Evolutionary conservation across 2,797 vertebrate species (phyloP).

Genomic region (Eurystomus glaucurus): DNA sequence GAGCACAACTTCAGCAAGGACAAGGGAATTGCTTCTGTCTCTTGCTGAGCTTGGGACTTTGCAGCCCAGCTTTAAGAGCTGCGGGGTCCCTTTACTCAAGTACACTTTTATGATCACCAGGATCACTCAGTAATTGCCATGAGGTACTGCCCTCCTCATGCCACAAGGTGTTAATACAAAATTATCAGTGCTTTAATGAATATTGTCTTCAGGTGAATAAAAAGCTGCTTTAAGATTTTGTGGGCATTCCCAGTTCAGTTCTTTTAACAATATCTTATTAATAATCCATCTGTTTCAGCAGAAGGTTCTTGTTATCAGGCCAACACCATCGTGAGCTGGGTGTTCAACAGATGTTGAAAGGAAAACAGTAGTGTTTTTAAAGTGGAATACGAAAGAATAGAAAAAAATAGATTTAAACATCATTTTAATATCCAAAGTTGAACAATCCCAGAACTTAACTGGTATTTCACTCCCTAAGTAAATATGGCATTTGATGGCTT

Average conservation of each 20-base stretch:
- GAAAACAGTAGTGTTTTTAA: not conserved
- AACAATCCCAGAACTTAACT: not conserved
- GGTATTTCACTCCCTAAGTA: not conserved
- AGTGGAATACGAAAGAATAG: not conserved
- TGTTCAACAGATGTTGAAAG: not conserved
- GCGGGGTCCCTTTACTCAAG: fast-evolving
- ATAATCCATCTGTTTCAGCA: not conserved
- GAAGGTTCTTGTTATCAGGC: not conserved
- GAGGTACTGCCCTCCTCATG: not conserved
- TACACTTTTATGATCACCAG: fast-evolving
- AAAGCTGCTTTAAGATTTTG: not conserved
- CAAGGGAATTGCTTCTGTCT: not conserved
- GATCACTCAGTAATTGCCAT: fast-evolving
- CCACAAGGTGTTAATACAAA: not conserved
- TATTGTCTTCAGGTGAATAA: not conserved
- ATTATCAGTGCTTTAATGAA: not conserved
- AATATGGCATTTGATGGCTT: not conserved
- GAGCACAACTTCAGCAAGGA: not conserved
- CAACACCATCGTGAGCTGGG: fast-evolving
- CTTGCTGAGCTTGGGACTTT: not conserved
- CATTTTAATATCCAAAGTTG: not conserved
- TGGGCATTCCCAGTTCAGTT: not conserved
- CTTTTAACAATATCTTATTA: not conserved
- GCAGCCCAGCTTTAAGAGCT: not conserved
- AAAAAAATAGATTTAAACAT: not conserved